phyloP scores from a whole-genome alignment of 2,888 invertebrate species.

The Epirrita christyi region DNA sequence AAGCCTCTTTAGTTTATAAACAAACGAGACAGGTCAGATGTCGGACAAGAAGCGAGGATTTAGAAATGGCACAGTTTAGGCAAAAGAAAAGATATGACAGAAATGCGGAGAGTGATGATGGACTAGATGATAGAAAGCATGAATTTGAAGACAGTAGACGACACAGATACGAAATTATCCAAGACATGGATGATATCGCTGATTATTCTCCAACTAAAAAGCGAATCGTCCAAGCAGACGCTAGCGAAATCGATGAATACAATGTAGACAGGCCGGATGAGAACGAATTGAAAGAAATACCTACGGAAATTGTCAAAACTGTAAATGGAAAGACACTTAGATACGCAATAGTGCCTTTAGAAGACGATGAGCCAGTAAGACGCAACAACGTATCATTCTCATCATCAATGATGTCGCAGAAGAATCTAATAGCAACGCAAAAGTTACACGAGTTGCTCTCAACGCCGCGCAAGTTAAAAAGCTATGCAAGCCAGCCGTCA shows the following conservation, averaged over 20 bases:
- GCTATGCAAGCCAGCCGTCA: slow-evolving; percentile 81
- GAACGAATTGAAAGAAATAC: slow-evolving; percentile 84
- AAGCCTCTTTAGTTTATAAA: slow-evolving; percentile 79
- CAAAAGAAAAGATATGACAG: slow-evolving; percentile 59
- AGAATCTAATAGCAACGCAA: slow-evolving; percentile 89
- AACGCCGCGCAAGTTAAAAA: slow-evolving; percentile 87
- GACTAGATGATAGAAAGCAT: slow-evolving; percentile 62
- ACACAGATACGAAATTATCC: slow-evolving; percentile 84
- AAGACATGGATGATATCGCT: slow-evolving; percentile 68
- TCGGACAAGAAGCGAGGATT: slow-evolving; percentile 70
- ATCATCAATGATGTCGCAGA: slow-evolving; percentile 78
- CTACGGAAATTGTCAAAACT: slow-evolving; percentile 85
- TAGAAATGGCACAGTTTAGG: slow-evolving; percentile 78
- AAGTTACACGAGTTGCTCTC: slow-evolving; percentile 90
- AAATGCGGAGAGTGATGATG: slow-evolving; percentile 66
- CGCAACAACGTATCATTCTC: slow-evolving; percentile 71
- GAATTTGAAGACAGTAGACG: slow-evolving; percentile 62
- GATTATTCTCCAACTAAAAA: slow-evolving; percentile 81
- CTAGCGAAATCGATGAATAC: slow-evolving; percentile 77
- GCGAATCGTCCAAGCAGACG: slow-evolving; percentile 73
- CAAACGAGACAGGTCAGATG: slow-evolving; percentile 69
- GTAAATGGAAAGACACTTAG: slow-evolving; percentile 85
- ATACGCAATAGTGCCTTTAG: slow-evolving; percentile 86
- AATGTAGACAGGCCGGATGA: slow-evolving; percentile 84
- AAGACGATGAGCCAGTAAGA: slow-evolving; percentile 74